Evolutionary conservation across 2,113 vertebrate genomes (phyloP).

Genomic region (Atlantisia rogersi): DNA sequence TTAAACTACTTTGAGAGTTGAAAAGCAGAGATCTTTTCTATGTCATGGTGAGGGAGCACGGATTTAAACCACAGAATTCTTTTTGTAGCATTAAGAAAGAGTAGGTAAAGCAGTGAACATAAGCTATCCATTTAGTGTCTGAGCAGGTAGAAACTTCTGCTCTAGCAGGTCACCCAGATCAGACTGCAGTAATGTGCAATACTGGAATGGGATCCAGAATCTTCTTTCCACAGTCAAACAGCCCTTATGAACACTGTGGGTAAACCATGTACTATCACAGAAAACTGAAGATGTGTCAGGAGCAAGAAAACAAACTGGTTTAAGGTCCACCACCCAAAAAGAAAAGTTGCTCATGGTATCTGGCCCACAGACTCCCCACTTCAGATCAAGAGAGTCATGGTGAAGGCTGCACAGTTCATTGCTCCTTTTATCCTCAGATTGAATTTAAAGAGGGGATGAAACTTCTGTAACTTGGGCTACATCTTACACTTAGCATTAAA

Average conservation of each 20-base stretch:
- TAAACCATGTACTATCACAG: not conserved
- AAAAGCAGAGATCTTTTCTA: no score
- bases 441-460: not conserved
- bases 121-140: no score
- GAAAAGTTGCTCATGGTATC: not conserved
- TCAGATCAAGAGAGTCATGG: not conserved
- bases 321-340: not conserved
- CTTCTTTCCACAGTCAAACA: no score
- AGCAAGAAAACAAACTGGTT: not conserved
- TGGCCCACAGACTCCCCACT: not conserved
- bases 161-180: no score
- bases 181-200: no score
- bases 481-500: not conserved
- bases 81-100: no score
- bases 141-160: no score
- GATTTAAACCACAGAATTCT: no score
- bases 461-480: not conserved
- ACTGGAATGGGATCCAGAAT: no score
- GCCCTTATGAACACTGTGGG: not conserved
- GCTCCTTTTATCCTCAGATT: not conserved
- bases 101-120: no score
- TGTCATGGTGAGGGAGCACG: no score
- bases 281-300: not conserved
- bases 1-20: no score
- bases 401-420: not conserved